phyloP scores from a whole-genome alignment of 2,797 vertebrate genomes.

The Kryptolebias ocellatus region DNA sequence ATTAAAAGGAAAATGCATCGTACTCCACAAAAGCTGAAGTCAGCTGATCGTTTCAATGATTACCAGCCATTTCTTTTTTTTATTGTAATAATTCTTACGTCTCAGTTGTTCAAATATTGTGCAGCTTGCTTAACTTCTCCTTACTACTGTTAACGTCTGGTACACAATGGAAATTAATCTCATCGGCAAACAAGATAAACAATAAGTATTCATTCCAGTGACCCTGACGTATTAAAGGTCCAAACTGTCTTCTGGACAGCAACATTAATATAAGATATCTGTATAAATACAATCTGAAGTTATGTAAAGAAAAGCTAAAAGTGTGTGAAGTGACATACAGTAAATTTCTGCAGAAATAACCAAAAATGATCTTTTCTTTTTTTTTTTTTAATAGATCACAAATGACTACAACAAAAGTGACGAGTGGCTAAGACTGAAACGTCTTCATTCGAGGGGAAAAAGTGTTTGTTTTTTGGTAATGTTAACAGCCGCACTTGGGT shows the following conservation, averaged over 20 bases:
- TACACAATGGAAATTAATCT: not conserved
- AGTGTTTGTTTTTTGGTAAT: too few relatives aligned
- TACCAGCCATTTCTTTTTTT: constrained; percentile 9
- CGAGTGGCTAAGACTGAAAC: too few relatives aligned
- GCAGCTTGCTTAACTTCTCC: not conserved
- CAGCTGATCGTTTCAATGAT: constrained; percentile 5
- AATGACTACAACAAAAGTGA: too few relatives aligned
- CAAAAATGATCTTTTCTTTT: not conserved
- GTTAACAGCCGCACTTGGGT: too few relatives aligned
- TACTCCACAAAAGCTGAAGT: not conserved
- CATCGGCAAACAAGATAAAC: not conserved
- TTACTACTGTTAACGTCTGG: not conserved
- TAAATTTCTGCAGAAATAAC: constrained; percentile 14
- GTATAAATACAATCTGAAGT: too few relatives aligned
- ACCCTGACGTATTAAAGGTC: not conserved
- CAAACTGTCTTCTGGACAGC: constrained; percentile 4
- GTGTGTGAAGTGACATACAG: not conserved
- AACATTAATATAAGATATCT: constrained; percentile 8
- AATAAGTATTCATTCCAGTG: not conserved
- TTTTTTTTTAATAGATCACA: too few relatives aligned
- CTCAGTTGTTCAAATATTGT: not conserved
- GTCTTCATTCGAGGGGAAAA: too few relatives aligned
- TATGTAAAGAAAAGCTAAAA: too few relatives aligned
- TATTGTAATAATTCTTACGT: not conserved
- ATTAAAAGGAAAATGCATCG: not conserved